phyloP scores from a whole-genome alignment of 1,140 invertebrate species.

The Cotesia chilonis region DNA sequence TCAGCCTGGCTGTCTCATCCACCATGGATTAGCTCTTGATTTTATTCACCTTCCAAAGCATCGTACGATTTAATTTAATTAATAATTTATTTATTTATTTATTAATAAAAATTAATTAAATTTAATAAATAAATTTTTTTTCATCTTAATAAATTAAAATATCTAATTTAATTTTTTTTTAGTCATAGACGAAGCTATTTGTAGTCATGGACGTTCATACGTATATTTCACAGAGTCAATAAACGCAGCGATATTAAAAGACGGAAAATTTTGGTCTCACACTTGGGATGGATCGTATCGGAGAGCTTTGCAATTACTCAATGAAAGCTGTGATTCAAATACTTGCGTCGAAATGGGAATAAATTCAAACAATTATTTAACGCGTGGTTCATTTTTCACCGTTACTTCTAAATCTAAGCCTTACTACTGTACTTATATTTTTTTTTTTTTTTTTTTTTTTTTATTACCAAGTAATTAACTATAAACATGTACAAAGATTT shows the following conservation, averaged over 20 bases:
- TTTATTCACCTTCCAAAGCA: slow-evolving; percentile 51
- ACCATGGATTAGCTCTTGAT: slow-evolving; percentile 54
- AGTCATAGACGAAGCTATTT: slow-evolving; percentile 67
- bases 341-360: slow-evolving; percentile 54
- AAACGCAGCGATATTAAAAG: slow-evolving; percentile 49
- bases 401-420: slow-evolving; percentile 47
- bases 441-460: slow-evolving; percentile 18
- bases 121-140: not conserved
- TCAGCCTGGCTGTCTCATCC: slow-evolving; percentile 66
- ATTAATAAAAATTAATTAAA: not conserved
- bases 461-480: slow-evolving; percentile 3
- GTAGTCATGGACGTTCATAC: slow-evolving; percentile 70
- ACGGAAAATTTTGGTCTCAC: slow-evolving; percentile 66
- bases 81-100: not conserved
- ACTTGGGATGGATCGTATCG: slow-evolving; percentile 66
- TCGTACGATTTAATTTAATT: slow-evolving; percentile 52
- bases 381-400: slow-evolving; percentile 53
- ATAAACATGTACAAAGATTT: not conserved
- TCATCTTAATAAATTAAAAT: not conserved
- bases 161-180: slow-evolving; percentile 35
- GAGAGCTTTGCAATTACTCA: slow-evolving; percentile 45
- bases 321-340: slow-evolving; percentile 39
- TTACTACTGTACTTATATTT: slow-evolving; percentile 51
- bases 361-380: slow-evolving; percentile 47
- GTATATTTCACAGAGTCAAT: slow-evolving; percentile 69